Base-by-base conservation (phyloP, 2,113 vertebrate species). In the Protobothrops flavoviridis region DNA sequence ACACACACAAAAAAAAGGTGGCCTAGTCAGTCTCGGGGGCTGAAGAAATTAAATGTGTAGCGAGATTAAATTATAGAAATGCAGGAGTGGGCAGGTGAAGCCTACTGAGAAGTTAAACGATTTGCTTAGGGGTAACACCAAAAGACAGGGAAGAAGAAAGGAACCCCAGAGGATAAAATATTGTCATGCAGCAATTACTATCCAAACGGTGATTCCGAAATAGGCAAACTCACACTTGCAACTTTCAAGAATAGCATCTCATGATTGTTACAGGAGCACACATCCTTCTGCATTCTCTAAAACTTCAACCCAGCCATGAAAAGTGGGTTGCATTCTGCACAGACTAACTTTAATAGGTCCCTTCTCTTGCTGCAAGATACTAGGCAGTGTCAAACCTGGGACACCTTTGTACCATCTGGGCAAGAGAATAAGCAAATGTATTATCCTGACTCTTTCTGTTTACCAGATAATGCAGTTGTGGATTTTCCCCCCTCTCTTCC, bases 311-410 rank as follows among this genome's bases (percentile, higher is more conserved):
- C 53, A 2, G 96, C 92, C 94, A 94, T 88, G 94, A 95, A 92
- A 95, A 85, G 85, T 91, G 94, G 94, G 95, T 93, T 94, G 52
- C 57, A 81, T 91, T 93, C 95, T 92, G 95, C 97, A 96, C 92
- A 91, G 94, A 97, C 94, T 95, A 96, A 94, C 95, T 96, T 96
- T 96, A 97, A 94, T n/a, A 0, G 12, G 94, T 33, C 94, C 57
- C 93, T 94, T 95, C 96, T 94, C 96, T 92, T 94, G 74, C 23
- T 95, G 96, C 94, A 97, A 97, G 98, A 96, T 96, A 97, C 0
- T 29, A 92, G 95, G 93, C 95, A 95, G 95, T 89, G 29, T 29
- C 92, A 96, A 96, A 96, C 95, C 81, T 53, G 53, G 94, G 95
- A 94, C 94, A 95, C 92, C 91, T 85, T 39, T 0, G 93, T 85